Base-by-base conservation (phyloP, 2,113 vertebrate genomes). In the Chinchilla lanigera region DNA sequence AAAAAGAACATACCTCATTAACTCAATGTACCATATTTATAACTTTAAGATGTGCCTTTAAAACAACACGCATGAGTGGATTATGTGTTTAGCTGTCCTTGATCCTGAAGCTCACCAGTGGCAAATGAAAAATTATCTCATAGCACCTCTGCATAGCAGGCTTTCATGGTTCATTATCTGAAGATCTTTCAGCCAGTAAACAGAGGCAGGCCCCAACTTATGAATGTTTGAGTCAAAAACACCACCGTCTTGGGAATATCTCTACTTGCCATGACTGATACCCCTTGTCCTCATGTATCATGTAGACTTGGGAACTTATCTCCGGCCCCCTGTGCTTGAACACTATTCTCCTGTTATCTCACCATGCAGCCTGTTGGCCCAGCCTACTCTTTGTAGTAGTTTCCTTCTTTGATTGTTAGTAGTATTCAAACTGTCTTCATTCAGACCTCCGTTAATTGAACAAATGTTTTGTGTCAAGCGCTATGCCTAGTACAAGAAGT, bases 1-100 rank as follows among this genome's bases (percentile, higher is more conserved):
- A 89, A 77, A 98, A 98, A 98, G 95, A 93, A 89, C 92, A 97
- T 96, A 92, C 93, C 95, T 97, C 94, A 94, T 97, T 97, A 98
- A 96, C 89, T 96, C 96, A 90, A 52, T 96, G 96, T 93, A 90
- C 88, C 96, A n/a, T 95, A 93, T 95, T 96, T 96, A 89, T 97
- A 97, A 89, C 94, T 96, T 97, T 80, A 92, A 97, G 95, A 92
- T 86, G 80, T 82, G 80, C 87, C 87, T 96, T 97, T 95, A 92
- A 96, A 97, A 96, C 94, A 97, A 94, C 82, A 97, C 73, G 88
- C 97, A 89, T 93, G 96, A 97, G 41, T 1, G 1, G 73, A 38
- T 93, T 96, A 61, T 80, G 63, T 93, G 97, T 95, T 97, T 96
- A 93, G 94, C 82, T 91, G 90, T 94, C 90, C 95, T 96, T 96